Conservation (phyloP, 2,888 invertebrate genomes). For the Diploptera punctata region DNA sequence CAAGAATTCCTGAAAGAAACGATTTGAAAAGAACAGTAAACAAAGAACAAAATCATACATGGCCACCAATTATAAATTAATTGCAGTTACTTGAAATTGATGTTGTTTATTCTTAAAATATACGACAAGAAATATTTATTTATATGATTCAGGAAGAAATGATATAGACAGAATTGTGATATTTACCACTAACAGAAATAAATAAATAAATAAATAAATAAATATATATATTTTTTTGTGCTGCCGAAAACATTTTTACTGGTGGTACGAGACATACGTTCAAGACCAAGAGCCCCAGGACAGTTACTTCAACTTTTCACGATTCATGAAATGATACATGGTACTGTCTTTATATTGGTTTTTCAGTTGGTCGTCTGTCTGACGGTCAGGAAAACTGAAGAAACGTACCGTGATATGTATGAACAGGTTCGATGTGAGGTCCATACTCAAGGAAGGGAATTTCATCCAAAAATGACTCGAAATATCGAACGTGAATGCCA, state of each 20-base stretch:
- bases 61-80: not conserved
- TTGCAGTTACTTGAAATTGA: not conserved
- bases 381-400: not conserved
- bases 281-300: too few species aligned
- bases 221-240: not conserved
- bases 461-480: too few species aligned
- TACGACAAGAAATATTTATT: not conserved
- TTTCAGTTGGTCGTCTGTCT: too few species aligned
- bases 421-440: not conserved
- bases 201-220: too few species aligned
- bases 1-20: not conserved
- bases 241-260: not conserved
- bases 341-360: not conserved
- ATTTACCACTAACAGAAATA: not conserved
- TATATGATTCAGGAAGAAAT: not conserved
- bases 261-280: too few species aligned
- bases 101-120: not conserved
- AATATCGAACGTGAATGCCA: not conserved
- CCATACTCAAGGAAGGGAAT: too few species aligned
- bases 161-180: not conserved
- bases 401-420: not conserved
- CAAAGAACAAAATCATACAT: not conserved
- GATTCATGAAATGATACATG: not conserved
- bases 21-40: not conserved
- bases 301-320: not conserved